Evolutionary conservation across 2,888 invertebrate species (phyloP).

Genomic region (Hypolimnas misippus): DNA sequence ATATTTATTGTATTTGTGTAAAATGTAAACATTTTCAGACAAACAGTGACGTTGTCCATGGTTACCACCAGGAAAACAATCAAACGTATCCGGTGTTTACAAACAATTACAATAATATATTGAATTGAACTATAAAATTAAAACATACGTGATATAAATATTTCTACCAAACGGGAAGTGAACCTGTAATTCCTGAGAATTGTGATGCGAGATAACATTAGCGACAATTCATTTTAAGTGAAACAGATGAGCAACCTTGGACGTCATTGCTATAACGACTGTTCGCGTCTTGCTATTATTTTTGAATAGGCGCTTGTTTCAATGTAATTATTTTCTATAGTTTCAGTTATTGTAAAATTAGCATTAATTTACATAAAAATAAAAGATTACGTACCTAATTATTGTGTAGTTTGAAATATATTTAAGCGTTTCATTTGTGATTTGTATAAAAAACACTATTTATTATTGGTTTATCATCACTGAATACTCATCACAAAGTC

Average conservation of each 20-base stretch:
- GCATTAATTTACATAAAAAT: background rate
- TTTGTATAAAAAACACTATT: no score
- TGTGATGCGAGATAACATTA: constrained; percentile 16
- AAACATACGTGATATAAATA: background rate
- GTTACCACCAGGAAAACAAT: no score
- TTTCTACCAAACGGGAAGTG: constrained; percentile 1
- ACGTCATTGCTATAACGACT: background rate
- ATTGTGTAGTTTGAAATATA: background rate
- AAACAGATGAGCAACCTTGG: constrained; percentile 26
- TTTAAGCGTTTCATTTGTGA: background rate
- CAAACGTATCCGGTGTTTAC: no score
- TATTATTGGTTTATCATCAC: no score
- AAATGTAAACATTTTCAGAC: no score
- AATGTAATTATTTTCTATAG: background rate
- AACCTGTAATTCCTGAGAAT: constrained; percentile 5
- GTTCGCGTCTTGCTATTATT: constrained; percentile 23
- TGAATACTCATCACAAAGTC: no score
- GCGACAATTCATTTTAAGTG: constrained; percentile 13
- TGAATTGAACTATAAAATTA: no score
- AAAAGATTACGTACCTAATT: background rate
- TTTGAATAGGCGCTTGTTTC: constrained; percentile 14
- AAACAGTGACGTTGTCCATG: no score
- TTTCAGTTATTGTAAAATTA: background rate
- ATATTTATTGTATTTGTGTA: no score
- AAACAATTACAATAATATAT: no score